A percentile compares a stretch with the other conserved stretches of the same genome.
Conservation (phyloP, 2,797 vertebrate species). For the Pogoniulus pusillus region DNA sequence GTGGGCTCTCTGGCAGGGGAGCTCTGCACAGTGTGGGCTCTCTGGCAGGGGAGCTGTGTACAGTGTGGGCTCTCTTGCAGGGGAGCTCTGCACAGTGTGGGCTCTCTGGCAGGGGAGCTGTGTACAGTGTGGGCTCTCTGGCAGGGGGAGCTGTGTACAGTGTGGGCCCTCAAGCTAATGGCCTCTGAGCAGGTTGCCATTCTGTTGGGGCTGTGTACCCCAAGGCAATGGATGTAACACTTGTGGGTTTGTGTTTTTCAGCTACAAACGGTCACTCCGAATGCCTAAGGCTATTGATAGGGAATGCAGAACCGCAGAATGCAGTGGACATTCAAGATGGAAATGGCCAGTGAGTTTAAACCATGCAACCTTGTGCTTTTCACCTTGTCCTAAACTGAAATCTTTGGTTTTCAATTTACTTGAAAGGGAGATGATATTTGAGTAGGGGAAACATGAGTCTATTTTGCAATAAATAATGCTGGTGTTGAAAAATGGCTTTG, state of each 20-base stretch:
- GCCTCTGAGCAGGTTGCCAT: neutral
- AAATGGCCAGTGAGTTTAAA: constrained; percentile 91
- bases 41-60: too few relatives aligned
- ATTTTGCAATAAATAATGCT: neutral
- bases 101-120: too few relatives aligned
- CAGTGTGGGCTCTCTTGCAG: neutral
- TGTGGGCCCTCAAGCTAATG: neutral
- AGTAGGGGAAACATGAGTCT: neutral
- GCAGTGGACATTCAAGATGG: constrained; percentile 97
- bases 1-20: neutral
- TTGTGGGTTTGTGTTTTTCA: constrained; percentile 64
- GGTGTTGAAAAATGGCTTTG: neutral
- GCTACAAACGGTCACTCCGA: constrained; percentile 98
- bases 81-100: too few relatives aligned
- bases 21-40: too few relatives aligned
- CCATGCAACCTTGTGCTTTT: neutral
- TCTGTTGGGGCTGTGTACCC: neutral
- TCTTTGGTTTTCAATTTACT: neutral
- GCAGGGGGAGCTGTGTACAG: too few relatives aligned
- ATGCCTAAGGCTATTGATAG: constrained; percentile 95
- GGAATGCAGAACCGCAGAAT: constrained; percentile 95
- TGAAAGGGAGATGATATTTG: neutral
- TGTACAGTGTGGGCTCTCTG: neutral
- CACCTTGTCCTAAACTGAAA: too few relatives aligned
- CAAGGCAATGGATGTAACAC: neutral